Base-by-base conservation (phyloP, 2,113 vertebrate genomes). In the Eretmodus cyanostictus region DNA sequence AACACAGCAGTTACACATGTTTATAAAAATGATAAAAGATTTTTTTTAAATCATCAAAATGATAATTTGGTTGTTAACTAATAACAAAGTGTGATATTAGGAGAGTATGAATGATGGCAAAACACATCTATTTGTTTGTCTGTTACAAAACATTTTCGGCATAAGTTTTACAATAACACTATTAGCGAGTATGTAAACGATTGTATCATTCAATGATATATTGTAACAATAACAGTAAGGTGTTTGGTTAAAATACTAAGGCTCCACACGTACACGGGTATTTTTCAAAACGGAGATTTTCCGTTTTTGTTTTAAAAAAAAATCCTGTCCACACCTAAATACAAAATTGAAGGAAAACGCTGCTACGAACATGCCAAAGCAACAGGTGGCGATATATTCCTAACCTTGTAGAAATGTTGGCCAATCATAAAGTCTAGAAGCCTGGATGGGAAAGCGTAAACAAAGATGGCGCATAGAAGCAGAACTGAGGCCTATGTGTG, bases 221-320 rank as follows among this genome's bases (percentile, higher is more conserved):
- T 6, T 63, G 29, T 63, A 17, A 63, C 31, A 36, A 6, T 63
- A 63, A 10, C 29, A 36, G 4, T 63, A 66, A 66, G 19, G 2
- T 38, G 10, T 66, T 66, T 38, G 31, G 61, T 66, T n/a, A 66
- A n/a, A 66, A 66, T 55, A 13, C 54, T 55, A 55, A 55, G 22
- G 22, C 54, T 55, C 22, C 53, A 55, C 22, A 27, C 4, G 1
- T 55, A 55, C 4, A 5, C 2, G 4, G 7, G 54, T 55, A 55
- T 55, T 55, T 55, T 55, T 55, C 53, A 55, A 55, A 55, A 54
- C 3, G 0, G n/a, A 53, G 9, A 54, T 54, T 54, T 54, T 54
- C 53, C n/a, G 9, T 53, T 53, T 53, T 22, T 10, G 51, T 53
- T 22, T 22, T 0, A 0, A 2, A 11, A 22, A 54, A 22, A 7